Base-by-base conservation (phyloP, 2,888 invertebrate species). In the Lasioglossum lativentre region DNA sequence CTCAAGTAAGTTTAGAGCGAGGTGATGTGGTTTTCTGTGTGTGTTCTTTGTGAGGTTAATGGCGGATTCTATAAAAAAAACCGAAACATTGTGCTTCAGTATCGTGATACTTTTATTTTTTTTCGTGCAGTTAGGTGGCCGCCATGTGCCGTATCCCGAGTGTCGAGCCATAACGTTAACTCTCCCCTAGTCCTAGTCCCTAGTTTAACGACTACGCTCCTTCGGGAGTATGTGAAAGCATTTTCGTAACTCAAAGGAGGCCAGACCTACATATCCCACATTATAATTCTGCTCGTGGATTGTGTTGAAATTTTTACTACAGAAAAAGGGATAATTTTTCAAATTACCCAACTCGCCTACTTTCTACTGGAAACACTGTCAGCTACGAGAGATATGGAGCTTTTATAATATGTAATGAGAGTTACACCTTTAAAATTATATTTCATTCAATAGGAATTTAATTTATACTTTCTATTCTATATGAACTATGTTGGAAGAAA, bases 121-220 rank as follows among this genome's bases (percentile, higher is more conserved):
- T 79, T 68, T 71, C 47, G 14, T 27, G 19, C 19, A 52, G 27
- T n/a, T 80, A 38, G 63, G 10, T 16, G 34, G n/a, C 19, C 45
- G 56, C 75, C 76, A 68, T 52, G 73, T 52, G 78, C 42, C 38
- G 27, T 38, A 4, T 40, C 56, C 47, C 59, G 78, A 23, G 40
- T 80, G 75, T 66, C 45, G 66, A 38, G 45, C 74, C 82, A 42
- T 89, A 88, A 89, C 85, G 78, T 88, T 88, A 82, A 86, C 84
- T 86, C 74, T 71, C n/a, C 59, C n/a, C 66, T 74, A 74, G 52
- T 80, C 82, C 71, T 70, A 56, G 63, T 78, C 82, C 38, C 72
- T 76, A 52, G 75, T 78, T 82, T 82, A 90, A 86, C 75, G 88
- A 88, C 73, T 59, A 56, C 30, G 34, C 63, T 75, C 88, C 84